These are phyloP conservation scores for Okamejei kenojei DNA, from an alignment of 2,797 vertebrate genomes.

Conservation along the genomic window DNA sequence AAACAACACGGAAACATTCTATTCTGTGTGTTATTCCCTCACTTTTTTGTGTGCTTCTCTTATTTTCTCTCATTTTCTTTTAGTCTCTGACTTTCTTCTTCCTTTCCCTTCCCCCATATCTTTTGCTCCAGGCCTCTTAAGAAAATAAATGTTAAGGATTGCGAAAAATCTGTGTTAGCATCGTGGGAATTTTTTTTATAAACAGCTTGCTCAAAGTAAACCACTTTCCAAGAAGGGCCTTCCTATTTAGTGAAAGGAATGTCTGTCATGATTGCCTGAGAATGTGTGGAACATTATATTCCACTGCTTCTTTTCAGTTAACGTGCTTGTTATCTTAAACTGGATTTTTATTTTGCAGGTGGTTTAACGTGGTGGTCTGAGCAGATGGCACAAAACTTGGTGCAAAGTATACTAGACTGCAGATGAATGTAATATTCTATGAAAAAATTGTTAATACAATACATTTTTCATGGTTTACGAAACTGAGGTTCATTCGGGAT, in stretches of 20 bases:
- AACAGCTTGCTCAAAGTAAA: neutral
- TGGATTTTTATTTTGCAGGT: neutral
- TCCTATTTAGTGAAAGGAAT: slow-evolving; percentile 30
- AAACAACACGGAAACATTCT: too few relatives aligned
- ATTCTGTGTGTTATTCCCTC: neutral
- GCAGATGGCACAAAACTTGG: slow-evolving; percentile 27
- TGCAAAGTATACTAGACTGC: slow-evolving; percentile 16
- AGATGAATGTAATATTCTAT: neutral
- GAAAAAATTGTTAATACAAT: slow-evolving; percentile 28
- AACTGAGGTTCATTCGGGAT: slow-evolving; percentile 39
- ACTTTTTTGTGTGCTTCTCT: neutral
- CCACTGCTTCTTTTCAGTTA: neutral
- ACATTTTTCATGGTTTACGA: neutral
- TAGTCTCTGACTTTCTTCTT: neutral
- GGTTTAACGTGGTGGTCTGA: slow-evolving; percentile 3
- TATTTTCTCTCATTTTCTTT: neutral
- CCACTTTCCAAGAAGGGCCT: neutral
- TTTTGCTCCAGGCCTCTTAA: neutral
- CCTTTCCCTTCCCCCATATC: neutral
- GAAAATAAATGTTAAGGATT: slow-evolving; percentile 25
- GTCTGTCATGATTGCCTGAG: slow-evolving; percentile 4
- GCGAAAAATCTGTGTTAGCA: neutral
- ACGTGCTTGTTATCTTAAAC: neutral
- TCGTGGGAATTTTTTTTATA: slow-evolving; percentile 2
- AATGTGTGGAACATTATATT: neutral